Percentiles rank a stretch among this genome's conserved stretches.
Evolutionary conservation across 2,113 vertebrate species (phyloP).

Genomic region (Electrona antarctica): DNA sequence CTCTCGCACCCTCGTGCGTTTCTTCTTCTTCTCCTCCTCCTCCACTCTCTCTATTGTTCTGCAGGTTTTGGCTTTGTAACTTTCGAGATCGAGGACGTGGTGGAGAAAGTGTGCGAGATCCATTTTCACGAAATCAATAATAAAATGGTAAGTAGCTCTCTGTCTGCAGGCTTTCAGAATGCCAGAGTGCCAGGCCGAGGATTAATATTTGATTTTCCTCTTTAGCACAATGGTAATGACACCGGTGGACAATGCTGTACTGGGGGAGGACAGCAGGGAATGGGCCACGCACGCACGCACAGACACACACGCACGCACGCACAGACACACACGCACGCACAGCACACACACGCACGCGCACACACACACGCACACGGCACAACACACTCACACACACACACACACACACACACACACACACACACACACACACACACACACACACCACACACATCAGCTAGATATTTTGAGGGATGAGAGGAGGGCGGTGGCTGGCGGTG

Average conservation of each 20-base stretch:
- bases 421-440: not conserved
- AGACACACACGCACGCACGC: not conserved
- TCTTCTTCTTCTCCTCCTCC: not conserved
- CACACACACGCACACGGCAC: not conserved
- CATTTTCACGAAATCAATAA: conserved; percentile 96
- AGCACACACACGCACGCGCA: not conserved
- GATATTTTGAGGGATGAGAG: too few species aligned
- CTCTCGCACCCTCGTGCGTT: not conserved
- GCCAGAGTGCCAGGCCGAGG: conserved; percentile 26
- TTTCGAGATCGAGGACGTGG: conserved; percentile 80
- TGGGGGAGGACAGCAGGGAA: not conserved
- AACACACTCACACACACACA: not conserved
- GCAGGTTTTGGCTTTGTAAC: conserved; percentile 92
- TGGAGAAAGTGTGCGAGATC: too few species aligned
- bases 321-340: not conserved
- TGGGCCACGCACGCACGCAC: not conserved
- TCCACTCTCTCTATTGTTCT: conserved; percentile 16
- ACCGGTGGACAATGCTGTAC: not conserved
- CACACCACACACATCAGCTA: conserved; percentile 7
- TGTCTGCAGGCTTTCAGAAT: conserved; percentile 44
- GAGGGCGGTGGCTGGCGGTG: too few species aligned
- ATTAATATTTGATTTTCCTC: conserved; percentile 63
- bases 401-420: not conserved
- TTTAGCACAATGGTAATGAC: conserved; percentile 32
- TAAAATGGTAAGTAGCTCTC: conserved; percentile 89